phyloP scores from a whole-genome alignment of 2,888 invertebrate species.

The Subacronicta megacephala region DNA sequence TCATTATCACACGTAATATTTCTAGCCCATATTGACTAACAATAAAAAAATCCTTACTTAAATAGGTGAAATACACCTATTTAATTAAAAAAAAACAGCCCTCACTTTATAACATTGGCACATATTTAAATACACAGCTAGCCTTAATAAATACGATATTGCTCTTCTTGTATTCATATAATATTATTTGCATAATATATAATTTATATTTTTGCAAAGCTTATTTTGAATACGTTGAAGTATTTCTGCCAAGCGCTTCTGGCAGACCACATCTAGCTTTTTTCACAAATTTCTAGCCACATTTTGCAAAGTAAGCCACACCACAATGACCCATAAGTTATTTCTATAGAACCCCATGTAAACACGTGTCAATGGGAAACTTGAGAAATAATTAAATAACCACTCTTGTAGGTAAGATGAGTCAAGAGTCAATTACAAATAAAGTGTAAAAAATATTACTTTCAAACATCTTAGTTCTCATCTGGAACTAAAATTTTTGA shows the following conservation, averaged over 20 bases:
- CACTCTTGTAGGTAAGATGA: conserved; percentile 21
- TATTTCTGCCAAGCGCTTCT: conserved; percentile 41
- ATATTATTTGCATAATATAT: neutral
- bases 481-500: too few species aligned
- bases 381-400: conserved; percentile 27
- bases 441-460: neutral
- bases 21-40: neutral
- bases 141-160: conserved; percentile 21
- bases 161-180: neutral
- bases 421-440: conserved; percentile 7
- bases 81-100: too few species aligned
- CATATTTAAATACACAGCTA: conserved; percentile 16
- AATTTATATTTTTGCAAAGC: conserved; percentile 28
- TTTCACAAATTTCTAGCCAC: conserved; percentile 53
- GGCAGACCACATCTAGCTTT: conserved; percentile 52
- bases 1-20: neutral
- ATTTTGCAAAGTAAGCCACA: conserved; percentile 60
- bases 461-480: neutral
- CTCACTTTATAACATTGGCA: neutral
- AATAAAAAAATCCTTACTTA: neutral
- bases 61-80: neutral
- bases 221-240: conserved; percentile 16
- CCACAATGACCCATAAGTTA: conserved; percentile 34
- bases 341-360: conserved; percentile 18
- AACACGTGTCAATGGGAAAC: conserved; percentile 4